Percentiles rank a stretch among this genome's conserved stretches.
These are phyloP conservation scores for Myrmecophaga tridactyla DNA, from an alignment of 2,113 vertebrate species.

Conservation along the genomic window DNA sequence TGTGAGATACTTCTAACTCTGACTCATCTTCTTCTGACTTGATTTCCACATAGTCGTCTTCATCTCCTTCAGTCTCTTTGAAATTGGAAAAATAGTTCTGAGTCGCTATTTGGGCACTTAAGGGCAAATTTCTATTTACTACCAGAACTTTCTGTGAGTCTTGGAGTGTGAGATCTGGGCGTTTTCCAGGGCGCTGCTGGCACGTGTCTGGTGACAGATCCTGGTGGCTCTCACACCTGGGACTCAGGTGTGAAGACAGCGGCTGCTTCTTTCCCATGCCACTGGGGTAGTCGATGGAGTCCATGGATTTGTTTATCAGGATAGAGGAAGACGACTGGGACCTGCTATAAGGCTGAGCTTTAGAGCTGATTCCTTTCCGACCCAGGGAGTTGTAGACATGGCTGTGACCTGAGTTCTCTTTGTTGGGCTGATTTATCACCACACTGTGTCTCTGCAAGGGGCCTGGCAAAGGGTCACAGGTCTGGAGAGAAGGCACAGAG, in stretches of 20 bases:
- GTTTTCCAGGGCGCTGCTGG: conserved; percentile 79
- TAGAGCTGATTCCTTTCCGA: conserved; percentile 78
- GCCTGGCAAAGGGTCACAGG: conserved; percentile 77
- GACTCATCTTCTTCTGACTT: conserved; percentile 94
- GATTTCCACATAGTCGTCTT: conserved; percentile 97
- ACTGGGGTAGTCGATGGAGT: conserved; percentile 78
- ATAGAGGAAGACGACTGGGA: conserved; percentile 88
- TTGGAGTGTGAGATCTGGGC: conserved; percentile 92
- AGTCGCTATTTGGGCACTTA: conserved; percentile 90
- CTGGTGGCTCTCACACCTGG: conserved; percentile 72
- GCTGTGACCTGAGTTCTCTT: conserved; percentile 84
- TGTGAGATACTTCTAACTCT: conserved; percentile 72
- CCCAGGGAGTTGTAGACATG: conserved; percentile 90
- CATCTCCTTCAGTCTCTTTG: conserved; percentile 92
- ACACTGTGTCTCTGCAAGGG: conserved; percentile 89
- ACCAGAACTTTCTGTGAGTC: conserved; percentile 95
- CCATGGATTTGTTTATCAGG: conserved; percentile 79
- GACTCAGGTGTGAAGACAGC: conserved; percentile 64
- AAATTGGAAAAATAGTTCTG: conserved; percentile 97
- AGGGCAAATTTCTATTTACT: conserved; percentile 86
- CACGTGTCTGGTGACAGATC: background rate
- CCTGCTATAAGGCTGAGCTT: conserved; percentile 82
- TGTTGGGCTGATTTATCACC: conserved; percentile 87
- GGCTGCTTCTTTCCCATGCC: conserved; percentile 79
- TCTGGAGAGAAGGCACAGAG: conserved; percentile 90